Conservation (phyloP, 2,113 vertebrate species). For the Antennarius striatus region DNA sequence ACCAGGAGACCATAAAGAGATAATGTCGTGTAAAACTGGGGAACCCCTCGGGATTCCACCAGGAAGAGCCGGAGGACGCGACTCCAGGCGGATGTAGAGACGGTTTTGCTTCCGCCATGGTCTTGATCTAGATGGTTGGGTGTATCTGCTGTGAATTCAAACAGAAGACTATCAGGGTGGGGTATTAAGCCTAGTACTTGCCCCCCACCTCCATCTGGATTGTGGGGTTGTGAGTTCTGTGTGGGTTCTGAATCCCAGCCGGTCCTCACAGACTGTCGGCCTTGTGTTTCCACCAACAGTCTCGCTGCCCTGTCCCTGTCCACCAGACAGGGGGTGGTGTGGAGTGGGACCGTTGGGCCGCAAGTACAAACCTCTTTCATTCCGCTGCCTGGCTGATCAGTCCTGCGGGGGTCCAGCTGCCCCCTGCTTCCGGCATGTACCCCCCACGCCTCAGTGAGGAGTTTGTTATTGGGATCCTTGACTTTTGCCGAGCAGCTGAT, state of each 20-base stretch:
- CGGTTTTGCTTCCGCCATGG: no score
- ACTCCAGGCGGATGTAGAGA: not conserved
- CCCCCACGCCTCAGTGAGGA: conserved; percentile 58
- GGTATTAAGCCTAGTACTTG: conserved; percentile 4
- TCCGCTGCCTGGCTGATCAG: conserved; percentile 73
- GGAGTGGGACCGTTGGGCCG: conserved; percentile 73
- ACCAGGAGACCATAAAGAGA: no score
- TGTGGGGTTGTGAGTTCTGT: conserved; percentile 19
- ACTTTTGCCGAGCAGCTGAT: conserved; percentile 48
- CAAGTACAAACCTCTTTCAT: conserved; percentile 79
- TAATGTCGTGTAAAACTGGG: not conserved
- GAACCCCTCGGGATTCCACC: not conserved
- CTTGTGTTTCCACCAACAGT: conserved; percentile 72
- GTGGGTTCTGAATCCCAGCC: conserved; percentile 8
- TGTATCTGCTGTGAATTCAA: conserved; percentile 33
- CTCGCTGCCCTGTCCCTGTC: conserved; percentile 68
- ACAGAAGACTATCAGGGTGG: conserved; percentile 1
- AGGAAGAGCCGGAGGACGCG: not conserved
- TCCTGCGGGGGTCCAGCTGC: conserved; percentile 61
- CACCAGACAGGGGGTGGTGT: conserved; percentile 73
- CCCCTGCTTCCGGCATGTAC: conserved; percentile 67
- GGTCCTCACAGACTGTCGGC: conserved; percentile 66
- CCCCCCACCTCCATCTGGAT: not conserved
- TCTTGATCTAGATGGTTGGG: conserved; percentile 3
- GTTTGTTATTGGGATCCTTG: conserved; percentile 45